phyloP scores from a whole-genome alignment of 2,888 invertebrate genomes.

The Sesamia inferens region DNA sequence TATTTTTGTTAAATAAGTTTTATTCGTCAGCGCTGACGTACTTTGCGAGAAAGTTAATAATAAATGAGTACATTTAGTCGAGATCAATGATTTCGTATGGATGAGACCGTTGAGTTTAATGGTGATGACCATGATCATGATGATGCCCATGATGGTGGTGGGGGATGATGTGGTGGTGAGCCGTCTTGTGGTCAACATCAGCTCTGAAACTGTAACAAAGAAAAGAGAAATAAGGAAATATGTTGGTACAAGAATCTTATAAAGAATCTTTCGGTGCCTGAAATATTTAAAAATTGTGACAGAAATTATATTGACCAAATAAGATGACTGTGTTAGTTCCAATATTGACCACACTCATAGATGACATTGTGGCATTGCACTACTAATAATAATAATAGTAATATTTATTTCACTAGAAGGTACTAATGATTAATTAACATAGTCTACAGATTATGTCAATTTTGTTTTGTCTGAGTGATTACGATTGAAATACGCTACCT shows the following conservation, averaged over 20 bases:
- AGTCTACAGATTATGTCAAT: not conserved
- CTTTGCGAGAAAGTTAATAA: slow-evolving; percentile 58
- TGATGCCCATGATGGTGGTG: slow-evolving; percentile 67
- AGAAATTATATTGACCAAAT: not conserved
- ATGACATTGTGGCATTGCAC: not conserved
- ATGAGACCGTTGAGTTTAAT: slow-evolving; percentile 68
- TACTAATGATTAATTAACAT: not conserved
- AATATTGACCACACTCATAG: not conserved
- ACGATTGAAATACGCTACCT: too few species aligned
- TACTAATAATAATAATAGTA: too few species aligned
- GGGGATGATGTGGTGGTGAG: slow-evolving; percentile 74
- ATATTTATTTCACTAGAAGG: too few species aligned
- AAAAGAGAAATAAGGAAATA: not conserved
- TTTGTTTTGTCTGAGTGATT: not conserved
- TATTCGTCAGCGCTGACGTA: slow-evolving; percentile 76
- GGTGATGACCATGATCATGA: slow-evolving; percentile 66
- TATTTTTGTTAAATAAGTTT: slow-evolving; percentile 52
- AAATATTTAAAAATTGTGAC: not conserved
- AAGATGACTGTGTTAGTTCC: not conserved
- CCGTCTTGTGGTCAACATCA: slow-evolving; percentile 77
- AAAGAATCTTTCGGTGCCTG: not conserved
- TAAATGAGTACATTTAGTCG: slow-evolving; percentile 65
- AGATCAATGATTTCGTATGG: slow-evolving; percentile 66
- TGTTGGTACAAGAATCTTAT: not conserved
- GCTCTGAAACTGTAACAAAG: slow-evolving; percentile 77